Evolutionary conservation across 2,113 vertebrate species (phyloP).

Genomic region (Hystrix cristata): DNA sequence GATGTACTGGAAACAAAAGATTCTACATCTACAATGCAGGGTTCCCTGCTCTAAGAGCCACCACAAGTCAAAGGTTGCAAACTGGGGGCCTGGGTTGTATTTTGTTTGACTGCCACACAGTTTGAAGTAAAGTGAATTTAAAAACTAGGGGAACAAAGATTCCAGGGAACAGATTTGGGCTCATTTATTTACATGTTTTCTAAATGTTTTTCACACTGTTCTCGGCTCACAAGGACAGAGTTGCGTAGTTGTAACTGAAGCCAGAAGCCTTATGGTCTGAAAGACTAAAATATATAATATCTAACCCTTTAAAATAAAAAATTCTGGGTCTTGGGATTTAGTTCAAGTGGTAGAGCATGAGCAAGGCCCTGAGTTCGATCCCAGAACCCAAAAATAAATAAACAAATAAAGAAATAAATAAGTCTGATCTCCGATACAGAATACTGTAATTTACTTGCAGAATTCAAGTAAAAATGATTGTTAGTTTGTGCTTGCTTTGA

Average conservation of each 20-base stretch:
- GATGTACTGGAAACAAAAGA: neutral
- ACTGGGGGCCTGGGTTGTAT: neutral
- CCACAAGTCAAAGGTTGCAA: neutral
- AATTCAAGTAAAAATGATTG: neutral
- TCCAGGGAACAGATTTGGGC: neutral
- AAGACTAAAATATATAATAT: neutral
- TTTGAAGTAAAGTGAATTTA: neutral
- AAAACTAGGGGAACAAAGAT: neutral
- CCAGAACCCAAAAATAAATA: too few relatives aligned
- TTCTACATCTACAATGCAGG: neutral
- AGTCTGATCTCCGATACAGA: neutral
- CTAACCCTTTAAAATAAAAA: neutral
- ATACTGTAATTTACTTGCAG: neutral
- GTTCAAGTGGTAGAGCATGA: too few relatives aligned
- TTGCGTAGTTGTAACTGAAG: neutral
- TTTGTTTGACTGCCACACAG: neutral
- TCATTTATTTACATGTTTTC: too few relatives aligned
- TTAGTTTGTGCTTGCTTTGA: neutral
- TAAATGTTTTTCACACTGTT: neutral
- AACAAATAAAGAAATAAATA: too few relatives aligned
- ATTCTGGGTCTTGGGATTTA: too few relatives aligned
- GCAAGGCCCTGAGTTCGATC: too few relatives aligned
- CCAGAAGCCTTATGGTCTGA: neutral
- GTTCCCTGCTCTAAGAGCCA: neutral
- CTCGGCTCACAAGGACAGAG: neutral